phyloP scores from a whole-genome alignment of 2,888 invertebrate genomes.

The Apamea anceps region DNA sequence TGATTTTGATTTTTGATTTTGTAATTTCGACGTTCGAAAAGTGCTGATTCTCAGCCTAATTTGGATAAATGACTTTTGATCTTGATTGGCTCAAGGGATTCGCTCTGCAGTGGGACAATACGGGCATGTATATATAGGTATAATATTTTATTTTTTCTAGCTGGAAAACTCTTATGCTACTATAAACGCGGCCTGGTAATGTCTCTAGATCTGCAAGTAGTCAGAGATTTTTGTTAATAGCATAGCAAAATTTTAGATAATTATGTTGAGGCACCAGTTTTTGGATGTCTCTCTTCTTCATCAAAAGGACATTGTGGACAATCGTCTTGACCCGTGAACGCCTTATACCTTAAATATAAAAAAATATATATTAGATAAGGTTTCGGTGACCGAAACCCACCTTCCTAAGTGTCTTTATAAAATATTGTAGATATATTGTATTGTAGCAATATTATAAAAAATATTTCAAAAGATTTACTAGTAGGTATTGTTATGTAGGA shows the following conservation, averaged over 20 bases:
- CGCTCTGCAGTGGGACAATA: neutral
- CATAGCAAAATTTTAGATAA: no score
- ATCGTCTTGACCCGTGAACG: neutral
- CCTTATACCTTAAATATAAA: neutral
- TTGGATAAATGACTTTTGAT: no score
- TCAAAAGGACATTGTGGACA: neutral
- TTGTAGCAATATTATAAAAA: no score
- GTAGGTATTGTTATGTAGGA: no score
- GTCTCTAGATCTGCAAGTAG: neutral
- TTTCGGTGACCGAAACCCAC: neutral
- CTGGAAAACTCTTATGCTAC: neutral
- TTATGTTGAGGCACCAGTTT: neutral
- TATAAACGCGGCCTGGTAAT: neutral
- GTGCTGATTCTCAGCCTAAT: no score
- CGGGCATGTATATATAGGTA: neutral
- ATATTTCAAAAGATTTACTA: no score
- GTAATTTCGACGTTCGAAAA: no score
- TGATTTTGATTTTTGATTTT: no score
- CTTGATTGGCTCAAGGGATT: no score
- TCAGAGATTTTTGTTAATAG: neutral
- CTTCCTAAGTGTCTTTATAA: neutral
- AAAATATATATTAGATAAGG: neutral
- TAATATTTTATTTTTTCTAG: neutral
- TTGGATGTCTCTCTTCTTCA: neutral
- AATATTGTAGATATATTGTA: neutral